Percentiles rank a stretch among this genome's conserved stretches.
phyloP scores from a whole-genome alignment of 2,797 vertebrate species.

The Onychomys torridus region DNA sequence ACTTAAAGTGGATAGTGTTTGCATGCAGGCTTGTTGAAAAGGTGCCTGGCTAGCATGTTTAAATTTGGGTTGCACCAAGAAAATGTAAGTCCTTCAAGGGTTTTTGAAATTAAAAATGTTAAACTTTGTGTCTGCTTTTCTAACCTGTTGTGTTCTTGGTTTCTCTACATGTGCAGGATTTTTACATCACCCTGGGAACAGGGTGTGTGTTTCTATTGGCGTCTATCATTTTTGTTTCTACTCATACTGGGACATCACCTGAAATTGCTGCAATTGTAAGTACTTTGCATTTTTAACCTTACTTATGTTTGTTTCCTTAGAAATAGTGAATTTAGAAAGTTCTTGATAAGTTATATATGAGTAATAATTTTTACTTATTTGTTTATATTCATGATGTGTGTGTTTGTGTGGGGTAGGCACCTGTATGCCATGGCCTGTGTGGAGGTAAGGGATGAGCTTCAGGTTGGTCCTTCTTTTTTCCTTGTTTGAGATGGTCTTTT shows the following conservation, averaged over 20 bases:
- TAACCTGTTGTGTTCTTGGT: constrained; percentile 50
- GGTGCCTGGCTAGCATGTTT: neutral
- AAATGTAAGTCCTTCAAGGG: neutral
- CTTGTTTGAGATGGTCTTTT: neutral
- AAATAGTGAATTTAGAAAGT: constrained; percentile 19
- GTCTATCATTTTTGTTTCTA: constrained; percentile 86
- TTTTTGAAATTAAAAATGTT: neutral
- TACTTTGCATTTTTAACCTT: constrained; percentile 63
- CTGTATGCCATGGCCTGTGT: neutral
- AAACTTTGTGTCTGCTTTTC: neutral
- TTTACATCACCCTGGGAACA: constrained; percentile 81
- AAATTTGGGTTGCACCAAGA: neutral
- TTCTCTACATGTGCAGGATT: constrained; percentile 87
- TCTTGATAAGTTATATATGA: neutral
- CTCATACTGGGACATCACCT: constrained; percentile 71
- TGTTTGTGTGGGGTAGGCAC: neutral
- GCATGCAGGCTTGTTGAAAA: neutral
- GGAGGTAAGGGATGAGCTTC: neutral
- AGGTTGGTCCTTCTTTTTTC: neutral
- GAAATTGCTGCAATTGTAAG: constrained; percentile 90
- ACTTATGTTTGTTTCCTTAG: constrained; percentile 15
- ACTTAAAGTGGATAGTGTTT: neutral
- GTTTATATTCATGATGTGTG: neutral
- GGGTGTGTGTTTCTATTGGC: constrained; percentile 86
- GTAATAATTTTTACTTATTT: neutral